phyloP scores from a whole-genome alignment of 2,113 vertebrate species.

The Gasterosteus nipponicus region DNA sequence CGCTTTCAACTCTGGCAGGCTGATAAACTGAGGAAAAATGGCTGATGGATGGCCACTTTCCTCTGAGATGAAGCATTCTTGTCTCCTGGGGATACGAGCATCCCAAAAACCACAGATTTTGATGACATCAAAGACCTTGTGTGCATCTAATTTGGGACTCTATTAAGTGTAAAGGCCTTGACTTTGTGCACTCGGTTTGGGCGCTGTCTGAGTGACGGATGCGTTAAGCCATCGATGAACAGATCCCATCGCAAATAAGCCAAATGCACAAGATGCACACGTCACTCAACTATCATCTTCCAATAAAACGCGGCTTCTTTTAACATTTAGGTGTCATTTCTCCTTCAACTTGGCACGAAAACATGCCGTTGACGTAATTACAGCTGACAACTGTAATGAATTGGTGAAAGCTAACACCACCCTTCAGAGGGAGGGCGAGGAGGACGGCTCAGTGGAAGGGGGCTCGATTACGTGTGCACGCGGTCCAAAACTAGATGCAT shows the following conservation, averaged over 20 bases:
- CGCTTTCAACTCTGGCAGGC: conserved; percentile 59
- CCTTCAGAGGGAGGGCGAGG: conserved; percentile 54
- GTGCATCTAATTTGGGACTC: no score
- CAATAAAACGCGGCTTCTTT: conserved; percentile 23
- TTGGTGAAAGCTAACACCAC: conserved; percentile 39
- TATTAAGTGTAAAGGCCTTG: no score
- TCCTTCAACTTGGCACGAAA: background rate
- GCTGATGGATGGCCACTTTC: conserved; percentile 77
- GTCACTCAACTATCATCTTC: no score
- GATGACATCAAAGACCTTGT: background rate
- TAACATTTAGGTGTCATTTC: conserved; percentile 12
- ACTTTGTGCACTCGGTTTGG: no score
- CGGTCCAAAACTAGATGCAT: background rate
- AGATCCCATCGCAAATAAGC: no score
- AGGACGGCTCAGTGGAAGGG: conserved; percentile 7
- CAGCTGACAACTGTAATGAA: conserved; percentile 6
- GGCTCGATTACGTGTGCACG: conserved; percentile 22
- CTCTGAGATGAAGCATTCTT: conserved; percentile 59
- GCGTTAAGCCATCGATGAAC: no score
- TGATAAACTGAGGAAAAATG: conserved; percentile 73
- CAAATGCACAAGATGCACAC: no score
- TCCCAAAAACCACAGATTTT: no score
- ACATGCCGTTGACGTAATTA: conserved; percentile 16
- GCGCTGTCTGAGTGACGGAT: no score
- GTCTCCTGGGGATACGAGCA: no score